Base-by-base conservation (phyloP, 2,113 vertebrate species). In the Pyxicephalus adspersus region DNA sequence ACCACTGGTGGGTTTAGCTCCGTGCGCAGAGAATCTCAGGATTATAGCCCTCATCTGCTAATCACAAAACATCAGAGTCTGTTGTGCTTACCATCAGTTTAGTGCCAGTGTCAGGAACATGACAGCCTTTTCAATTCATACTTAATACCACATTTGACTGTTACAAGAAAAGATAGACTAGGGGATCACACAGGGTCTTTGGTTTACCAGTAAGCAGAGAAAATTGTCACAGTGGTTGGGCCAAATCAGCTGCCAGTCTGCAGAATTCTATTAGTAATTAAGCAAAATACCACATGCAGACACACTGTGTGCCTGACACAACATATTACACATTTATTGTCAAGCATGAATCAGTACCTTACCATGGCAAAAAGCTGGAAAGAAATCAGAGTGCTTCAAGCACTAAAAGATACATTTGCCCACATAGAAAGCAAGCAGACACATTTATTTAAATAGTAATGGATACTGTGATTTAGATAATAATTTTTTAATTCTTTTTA, bases 11-110 rank as follows among this genome's bases (percentile, higher is more conserved):
- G 87, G 87, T 89, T 79, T 84, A 87, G 84, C 85, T 88, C 87
- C 80, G 77, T 78, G 87, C 86, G 85, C 87, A 87, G 83, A 84
- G 86, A 80, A 85, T 87, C 86, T 88, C 55, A 22, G 57, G 84
- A 86, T 85, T 84, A 84, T 85, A 85, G 90, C 85, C 83, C 83
- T 90, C 90, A 90, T 91, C 90, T 92, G 90, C 87, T 90, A 87
- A 91, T 87, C 83, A 86, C 89, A 87, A 89, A 88, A 29, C 85
- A 88, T 86, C 85, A 87, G 74, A 89, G 82, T 87, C 34, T 67
- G 71, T 83, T 84, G 86, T 79, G 74, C 76, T 86, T 74, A 64
- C 78, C 77, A 64, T 1, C 25, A 86, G 75, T 23, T 58, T 63
- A 65, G 61, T 4, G 77, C 79, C 70, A 78, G 80, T 65, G 55